Conservation (phyloP, 2,113 vertebrate species). For the Clinocottus analis region DNA sequence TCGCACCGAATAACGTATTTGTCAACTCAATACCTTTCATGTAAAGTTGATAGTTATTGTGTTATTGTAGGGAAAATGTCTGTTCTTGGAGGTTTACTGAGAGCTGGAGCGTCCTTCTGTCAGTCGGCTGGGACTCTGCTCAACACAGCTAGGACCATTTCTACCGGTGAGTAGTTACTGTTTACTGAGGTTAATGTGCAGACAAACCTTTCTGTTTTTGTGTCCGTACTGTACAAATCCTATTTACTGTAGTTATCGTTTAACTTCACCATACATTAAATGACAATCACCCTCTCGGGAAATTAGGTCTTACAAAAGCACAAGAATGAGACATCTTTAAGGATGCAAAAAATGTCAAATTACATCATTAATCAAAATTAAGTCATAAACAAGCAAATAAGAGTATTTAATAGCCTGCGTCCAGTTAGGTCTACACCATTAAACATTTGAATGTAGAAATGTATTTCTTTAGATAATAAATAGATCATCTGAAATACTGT, state of each 20-base stretch:
- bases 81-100: slow-evolving; percentile 63
- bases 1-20: rapidly evolving
- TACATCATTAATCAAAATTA: neutral
- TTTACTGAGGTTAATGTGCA: neutral
- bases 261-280: neutral
- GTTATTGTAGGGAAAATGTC: slow-evolving; percentile 62
- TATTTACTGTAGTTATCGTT: neutral
- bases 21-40: too few species aligned
- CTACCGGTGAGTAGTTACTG: slow-evolving; percentile 59
- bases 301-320: neutral
- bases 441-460: neutral
- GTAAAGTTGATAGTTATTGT: neutral
- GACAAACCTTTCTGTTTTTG: neutral
- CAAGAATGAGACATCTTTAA: neutral
- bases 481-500: neutral
- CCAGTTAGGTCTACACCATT: neutral
- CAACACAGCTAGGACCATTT: slow-evolving; percentile 55
- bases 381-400: too few species aligned
- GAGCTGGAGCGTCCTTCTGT: slow-evolving; percentile 62
- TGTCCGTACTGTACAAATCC: neutral
- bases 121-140: slow-evolving; percentile 65
- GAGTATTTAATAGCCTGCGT: neutral
- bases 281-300: neutral
- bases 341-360: neutral
- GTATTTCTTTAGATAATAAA: neutral